Conservation (phyloP, 2,888 invertebrate genomes). For the Catocala fraxini region DNA sequence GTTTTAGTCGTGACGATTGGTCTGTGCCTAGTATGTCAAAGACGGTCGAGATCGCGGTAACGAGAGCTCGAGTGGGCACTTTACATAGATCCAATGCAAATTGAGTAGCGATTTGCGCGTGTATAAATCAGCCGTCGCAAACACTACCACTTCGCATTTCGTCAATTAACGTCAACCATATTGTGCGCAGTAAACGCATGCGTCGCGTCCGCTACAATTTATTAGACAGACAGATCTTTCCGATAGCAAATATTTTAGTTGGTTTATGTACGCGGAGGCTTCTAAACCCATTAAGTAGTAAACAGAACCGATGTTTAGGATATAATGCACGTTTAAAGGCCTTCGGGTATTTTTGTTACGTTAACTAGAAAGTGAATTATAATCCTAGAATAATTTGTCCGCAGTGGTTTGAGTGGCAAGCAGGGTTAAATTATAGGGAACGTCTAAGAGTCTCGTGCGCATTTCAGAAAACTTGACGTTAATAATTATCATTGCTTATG, state of each 20-base stretch:
- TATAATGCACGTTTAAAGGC: slow-evolving; percentile 22
- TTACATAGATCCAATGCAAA: slow-evolving; percentile 82
- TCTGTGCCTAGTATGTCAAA: slow-evolving; percentile 58
- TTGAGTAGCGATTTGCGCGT: slow-evolving; percentile 74
- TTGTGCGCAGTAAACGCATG: slow-evolving; percentile 62
- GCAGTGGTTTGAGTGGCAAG: slow-evolving; percentile 58
- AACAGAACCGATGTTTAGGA: slow-evolving; percentile 17
- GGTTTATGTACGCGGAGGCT: slow-evolving; percentile 1
- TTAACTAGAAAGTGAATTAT: slow-evolving; percentile 74
- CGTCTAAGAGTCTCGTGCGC: slow-evolving; percentile 55
- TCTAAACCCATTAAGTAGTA: slow-evolving; percentile 6
- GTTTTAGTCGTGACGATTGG: slow-evolving; percentile 71
- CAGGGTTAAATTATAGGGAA: slow-evolving; percentile 66
- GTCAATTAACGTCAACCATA: slow-evolving; percentile 78
- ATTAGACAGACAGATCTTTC: slow-evolving; percentile 18
- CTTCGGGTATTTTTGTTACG: slow-evolving; percentile 47
- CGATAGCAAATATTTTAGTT: slow-evolving; percentile 7
- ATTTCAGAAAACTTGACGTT: slow-evolving; percentile 49
- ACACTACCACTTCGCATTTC: slow-evolving; percentile 66
- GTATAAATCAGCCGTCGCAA: slow-evolving; percentile 70
- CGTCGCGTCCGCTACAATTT: slow-evolving; percentile 53
- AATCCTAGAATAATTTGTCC: slow-evolving; percentile 67
- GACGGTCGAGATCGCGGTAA: slow-evolving; percentile 65
- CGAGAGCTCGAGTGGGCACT: slow-evolving; percentile 74
- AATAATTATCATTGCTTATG: slow-evolving; percentile 61